A percentile compares a stretch with the other conserved stretches of the same genome.
phyloP scores from a whole-genome alignment of 1,140 invertebrate genomes.

The Ooceraea biroi region DNA sequence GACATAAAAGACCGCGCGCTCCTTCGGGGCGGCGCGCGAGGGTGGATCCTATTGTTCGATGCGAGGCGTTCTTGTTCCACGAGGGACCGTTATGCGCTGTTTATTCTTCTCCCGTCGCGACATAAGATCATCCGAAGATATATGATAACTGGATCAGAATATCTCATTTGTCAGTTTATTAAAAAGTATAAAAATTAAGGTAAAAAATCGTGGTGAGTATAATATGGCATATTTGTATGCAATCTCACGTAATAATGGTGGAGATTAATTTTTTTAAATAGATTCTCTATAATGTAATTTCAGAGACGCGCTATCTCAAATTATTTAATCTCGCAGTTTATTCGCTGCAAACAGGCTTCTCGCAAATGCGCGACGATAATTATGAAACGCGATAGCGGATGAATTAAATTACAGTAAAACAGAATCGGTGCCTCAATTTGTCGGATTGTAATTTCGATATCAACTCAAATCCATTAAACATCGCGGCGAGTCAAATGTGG shows the following conservation, averaged over 20 bases:
- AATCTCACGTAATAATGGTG: too few relatives aligned
- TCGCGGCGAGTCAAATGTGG: neutral
- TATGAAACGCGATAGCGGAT: neutral
- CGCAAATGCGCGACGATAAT: neutral
- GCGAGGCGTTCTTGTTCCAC: neutral
- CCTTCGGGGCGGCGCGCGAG: conserved; percentile 19
- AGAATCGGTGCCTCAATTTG: too few relatives aligned
- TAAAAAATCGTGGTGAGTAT: too few relatives aligned
- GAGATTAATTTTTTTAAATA: too few relatives aligned
- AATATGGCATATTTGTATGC: too few relatives aligned
- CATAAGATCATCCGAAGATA: conserved; percentile 3
- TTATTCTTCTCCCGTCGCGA: neutral
- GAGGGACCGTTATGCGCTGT: conserved; percentile 3
- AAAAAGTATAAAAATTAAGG: too few relatives aligned
- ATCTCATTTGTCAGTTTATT: neutral
- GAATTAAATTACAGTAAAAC: neutral
- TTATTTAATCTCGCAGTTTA: neutral
- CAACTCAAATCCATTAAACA: neutral
- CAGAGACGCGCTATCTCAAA: neutral
- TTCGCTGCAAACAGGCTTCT: neutral
- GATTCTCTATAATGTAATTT: too few relatives aligned
- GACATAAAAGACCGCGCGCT: conserved; percentile 51
- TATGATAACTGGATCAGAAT: neutral
- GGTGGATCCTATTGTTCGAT: conserved; percentile 15
- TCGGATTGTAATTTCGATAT: neutral